phyloP scores from a whole-genome alignment of 1,140 invertebrate species.

The Mactra quadrangularis region DNA sequence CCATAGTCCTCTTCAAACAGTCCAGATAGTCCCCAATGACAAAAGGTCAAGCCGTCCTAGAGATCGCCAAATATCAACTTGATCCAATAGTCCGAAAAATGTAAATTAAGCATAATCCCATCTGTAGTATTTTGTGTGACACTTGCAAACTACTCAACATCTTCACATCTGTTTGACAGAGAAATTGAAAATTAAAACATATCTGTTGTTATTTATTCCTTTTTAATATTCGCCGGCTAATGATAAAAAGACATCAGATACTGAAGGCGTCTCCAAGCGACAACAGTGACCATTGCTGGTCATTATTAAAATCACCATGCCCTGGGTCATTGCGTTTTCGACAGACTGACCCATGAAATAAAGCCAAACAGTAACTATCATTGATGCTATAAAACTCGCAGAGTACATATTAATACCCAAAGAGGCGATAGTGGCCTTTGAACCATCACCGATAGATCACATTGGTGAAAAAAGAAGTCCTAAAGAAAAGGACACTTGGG shows the following conservation, averaged over 20 bases:
- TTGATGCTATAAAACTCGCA: constrained; percentile 39
- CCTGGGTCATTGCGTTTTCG: constrained; percentile 53
- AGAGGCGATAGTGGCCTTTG: constrained; percentile 44
- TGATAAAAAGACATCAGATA: constrained; percentile 58
- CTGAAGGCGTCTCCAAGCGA: constrained; percentile 36
- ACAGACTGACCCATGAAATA: constrained; percentile 49
- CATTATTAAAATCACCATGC: constrained; percentile 43
- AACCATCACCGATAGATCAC: constrained; percentile 48
- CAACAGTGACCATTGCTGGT: constrained; percentile 34
- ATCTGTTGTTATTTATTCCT: constrained; percentile 55
- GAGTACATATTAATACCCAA: constrained; percentile 45
- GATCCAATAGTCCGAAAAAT: constrained; percentile 12
- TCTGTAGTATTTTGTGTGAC: constrained; percentile 54
- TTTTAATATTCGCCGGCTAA: constrained; percentile 45
- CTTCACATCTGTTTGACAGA: constrained; percentile 49
- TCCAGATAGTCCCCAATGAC: neutral
- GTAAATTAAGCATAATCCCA: constrained; percentile 47
- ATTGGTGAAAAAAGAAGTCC: constrained; percentile 32
- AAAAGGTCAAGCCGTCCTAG: constrained; percentile 38
- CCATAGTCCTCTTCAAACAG: neutral
- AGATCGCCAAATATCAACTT: constrained; percentile 7
- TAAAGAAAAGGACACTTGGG: constrained; percentile 14
- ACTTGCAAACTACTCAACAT: constrained; percentile 10
- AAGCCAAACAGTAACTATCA: constrained; percentile 1
- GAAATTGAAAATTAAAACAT: constrained; percentile 52